Conservation (phyloP, 2,113 vertebrate genomes). For the Lasiurus cinereus region DNA sequence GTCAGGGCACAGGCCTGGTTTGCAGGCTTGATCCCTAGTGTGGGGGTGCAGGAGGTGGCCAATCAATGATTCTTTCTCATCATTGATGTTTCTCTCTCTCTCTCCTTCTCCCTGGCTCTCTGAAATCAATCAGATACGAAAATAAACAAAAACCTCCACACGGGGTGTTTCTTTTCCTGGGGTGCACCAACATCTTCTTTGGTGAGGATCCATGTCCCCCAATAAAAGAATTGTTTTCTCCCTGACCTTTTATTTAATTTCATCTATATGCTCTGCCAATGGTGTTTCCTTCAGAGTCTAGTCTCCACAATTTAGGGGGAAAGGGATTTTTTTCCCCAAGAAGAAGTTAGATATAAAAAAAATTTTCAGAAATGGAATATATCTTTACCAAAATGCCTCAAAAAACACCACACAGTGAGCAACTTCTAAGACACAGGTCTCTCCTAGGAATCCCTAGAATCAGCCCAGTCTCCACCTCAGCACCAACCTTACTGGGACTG, state of each 20-base stretch:
- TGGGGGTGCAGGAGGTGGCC: no score
- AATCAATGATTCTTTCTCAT: no score
- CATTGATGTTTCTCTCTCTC: no score
- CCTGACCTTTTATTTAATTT: neutral
- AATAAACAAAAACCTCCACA: no score
- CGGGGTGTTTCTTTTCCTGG: neutral
- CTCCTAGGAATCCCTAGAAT: neutral
- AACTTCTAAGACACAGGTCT: neutral
- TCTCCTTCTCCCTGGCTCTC: no score
- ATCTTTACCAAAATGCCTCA: conserved; percentile 15
- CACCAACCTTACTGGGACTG: no score
- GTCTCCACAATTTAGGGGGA: neutral
- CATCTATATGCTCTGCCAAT: neutral
- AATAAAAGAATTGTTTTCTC: neutral
- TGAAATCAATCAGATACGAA: no score
- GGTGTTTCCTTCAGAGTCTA: neutral
- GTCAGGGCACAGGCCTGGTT: no score
- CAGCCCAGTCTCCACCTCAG: no score
- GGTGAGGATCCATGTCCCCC: neutral
- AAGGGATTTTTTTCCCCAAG: neutral
- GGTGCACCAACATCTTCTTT: neutral
- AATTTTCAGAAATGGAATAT: neutral
- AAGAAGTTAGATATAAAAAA: neutral
- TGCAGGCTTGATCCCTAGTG: no score
- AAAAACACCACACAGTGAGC: neutral